These are phyloP conservation scores for Cephalopterus ornatus DNA, from an alignment of 2,113 vertebrate species.

Conservation along the genomic window DNA sequence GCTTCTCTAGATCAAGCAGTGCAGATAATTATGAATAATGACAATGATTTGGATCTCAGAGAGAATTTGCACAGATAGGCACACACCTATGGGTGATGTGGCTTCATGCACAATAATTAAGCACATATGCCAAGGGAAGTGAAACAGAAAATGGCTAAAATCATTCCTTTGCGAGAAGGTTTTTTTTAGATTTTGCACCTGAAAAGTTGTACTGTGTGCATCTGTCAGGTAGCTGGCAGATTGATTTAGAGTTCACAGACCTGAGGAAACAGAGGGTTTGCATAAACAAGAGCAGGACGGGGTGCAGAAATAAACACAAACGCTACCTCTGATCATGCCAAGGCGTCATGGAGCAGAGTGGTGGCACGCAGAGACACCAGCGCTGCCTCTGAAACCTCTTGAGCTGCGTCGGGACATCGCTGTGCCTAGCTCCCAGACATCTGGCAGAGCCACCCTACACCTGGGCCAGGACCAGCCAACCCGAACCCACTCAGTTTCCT, in stretches of 20 bases:
- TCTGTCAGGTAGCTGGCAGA: neutral
- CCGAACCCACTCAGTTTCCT: neutral
- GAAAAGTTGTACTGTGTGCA: neutral
- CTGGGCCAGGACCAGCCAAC: neutral
- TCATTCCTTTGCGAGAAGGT: neutral
- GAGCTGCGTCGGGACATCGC: accelerated
- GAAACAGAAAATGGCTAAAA: conserved; percentile 20
- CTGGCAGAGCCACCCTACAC: neutral
- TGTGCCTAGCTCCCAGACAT: neutral
- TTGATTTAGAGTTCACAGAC: neutral
- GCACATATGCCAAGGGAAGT: neutral
- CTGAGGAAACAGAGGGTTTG: neutral
- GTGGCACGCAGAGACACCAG: neutral
- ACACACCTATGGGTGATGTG: conserved; percentile 9
- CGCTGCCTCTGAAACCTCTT: neutral
- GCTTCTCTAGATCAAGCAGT: conserved; percentile 51
- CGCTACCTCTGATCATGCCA: neutral
- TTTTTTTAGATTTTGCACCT: neutral
- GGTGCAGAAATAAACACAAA: neutral
- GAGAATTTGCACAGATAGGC: conserved; percentile 33
- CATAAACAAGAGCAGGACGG: neutral
- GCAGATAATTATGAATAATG: conserved; percentile 64
- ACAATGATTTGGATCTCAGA: conserved; percentile 15
- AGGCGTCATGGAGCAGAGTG: accelerated
- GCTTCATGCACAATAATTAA: conserved; percentile 41